A percentile compares a stretch with the other conserved stretches of the same genome.
phyloP scores from a whole-genome alignment of 2,113 vertebrate species.

The Vombatus ursinus region DNA sequence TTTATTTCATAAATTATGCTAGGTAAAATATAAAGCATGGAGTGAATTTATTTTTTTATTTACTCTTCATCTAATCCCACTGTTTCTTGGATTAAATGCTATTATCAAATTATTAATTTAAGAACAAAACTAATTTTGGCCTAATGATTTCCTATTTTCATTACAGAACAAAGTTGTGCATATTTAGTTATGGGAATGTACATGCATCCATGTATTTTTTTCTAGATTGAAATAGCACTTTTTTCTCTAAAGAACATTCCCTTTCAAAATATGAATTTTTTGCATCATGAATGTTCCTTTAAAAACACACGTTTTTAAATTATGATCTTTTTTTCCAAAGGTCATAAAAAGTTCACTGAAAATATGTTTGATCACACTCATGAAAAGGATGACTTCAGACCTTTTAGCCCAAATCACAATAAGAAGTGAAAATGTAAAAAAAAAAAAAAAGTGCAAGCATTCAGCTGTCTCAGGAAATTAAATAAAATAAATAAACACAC shows the following conservation, averaged over 20 bases:
- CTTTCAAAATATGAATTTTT: background rate
- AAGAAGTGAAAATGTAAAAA: background rate
- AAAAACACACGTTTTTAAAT: background rate
- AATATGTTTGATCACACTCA: background rate
- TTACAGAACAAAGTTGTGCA: background rate
- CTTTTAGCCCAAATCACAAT: background rate
- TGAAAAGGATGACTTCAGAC: background rate
- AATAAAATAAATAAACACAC: background rate
- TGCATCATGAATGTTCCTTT: background rate
- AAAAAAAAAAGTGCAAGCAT: background rate
- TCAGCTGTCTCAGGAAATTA: background rate
- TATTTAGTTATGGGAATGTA: background rate
- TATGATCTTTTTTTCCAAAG: background rate
- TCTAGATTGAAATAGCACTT: background rate
- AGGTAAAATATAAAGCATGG: background rate
- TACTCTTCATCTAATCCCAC: background rate
- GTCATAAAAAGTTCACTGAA: background rate
- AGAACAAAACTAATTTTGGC: background rate
- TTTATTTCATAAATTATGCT: background rate
- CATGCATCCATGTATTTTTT: background rate
- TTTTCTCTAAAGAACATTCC: background rate
- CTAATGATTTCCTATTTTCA: background rate
- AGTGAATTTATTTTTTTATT: background rate
- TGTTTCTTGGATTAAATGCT: background rate
- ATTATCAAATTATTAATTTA: background rate